Conservation (phyloP, 2,113 vertebrate species). For the Nibea albiflora region DNA sequence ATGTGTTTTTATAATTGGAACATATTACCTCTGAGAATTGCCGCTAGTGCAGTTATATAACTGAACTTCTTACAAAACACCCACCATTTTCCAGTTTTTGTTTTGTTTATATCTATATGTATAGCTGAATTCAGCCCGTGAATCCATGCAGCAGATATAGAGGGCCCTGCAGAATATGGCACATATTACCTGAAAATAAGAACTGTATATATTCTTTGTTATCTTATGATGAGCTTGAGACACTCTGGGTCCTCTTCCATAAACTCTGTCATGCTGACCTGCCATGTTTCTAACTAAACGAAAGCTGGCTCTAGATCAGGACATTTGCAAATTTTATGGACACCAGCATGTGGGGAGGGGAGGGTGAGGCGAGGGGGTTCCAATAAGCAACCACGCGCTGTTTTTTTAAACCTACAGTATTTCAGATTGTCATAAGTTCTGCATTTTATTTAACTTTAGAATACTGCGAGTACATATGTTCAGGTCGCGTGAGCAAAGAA, state of each 20-base stretch:
- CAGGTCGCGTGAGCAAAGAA: not conserved
- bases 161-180: too few relatives aligned
- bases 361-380: too few relatives aligned
- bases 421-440: not conserved
- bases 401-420: not conserved
- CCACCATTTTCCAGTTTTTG: not conserved
- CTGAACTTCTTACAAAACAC: not conserved
- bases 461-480: not conserved
- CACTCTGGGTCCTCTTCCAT: too few relatives aligned
- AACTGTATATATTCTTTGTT: too few relatives aligned
- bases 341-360: too few relatives aligned
- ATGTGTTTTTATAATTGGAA: slow-evolving; percentile 21
- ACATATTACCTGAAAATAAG: too few relatives aligned
- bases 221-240: too few relatives aligned
- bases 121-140: not conserved
- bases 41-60: slow-evolving; percentile 21
- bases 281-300: too few relatives aligned
- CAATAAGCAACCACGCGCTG: too few relatives aligned
- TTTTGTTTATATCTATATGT: not conserved
- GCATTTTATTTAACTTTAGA: not conserved
- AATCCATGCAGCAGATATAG: not conserved
- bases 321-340: too few relatives aligned
- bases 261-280: too few relatives aligned
- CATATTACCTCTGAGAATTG: slow-evolving; percentile 7
- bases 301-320: too few relatives aligned